Conservation (phyloP, 1,140 invertebrate genomes). For the Goniozus legneri region DNA sequence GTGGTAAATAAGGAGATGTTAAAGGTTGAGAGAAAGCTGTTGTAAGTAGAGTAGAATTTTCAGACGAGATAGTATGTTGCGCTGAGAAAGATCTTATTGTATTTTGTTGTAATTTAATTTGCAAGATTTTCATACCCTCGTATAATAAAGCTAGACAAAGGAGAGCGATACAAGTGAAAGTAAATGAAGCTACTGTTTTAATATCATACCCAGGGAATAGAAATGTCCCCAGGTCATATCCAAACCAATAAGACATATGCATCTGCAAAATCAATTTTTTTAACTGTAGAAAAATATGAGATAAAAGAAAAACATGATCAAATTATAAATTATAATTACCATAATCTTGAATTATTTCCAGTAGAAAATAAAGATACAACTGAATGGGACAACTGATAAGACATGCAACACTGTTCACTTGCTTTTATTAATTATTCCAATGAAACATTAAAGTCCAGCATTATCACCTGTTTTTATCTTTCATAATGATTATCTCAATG, state of each 20-base stretch:
- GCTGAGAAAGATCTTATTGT: constrained; percentile 12
- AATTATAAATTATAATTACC: too few relatives aligned
- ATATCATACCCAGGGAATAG: constrained; percentile 56
- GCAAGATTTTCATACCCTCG: constrained; percentile 57
- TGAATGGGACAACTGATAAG: not conserved
- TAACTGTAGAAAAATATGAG: too few relatives aligned
- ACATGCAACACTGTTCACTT: too few relatives aligned
- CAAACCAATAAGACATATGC: constrained; percentile 62
- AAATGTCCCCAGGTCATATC: constrained; percentile 55
- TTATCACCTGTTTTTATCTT: too few relatives aligned
- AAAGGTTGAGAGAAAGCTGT: constrained; percentile 28
- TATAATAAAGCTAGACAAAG: constrained; percentile 55
- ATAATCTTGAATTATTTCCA: too few relatives aligned
- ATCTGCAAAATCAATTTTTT: constrained; percentile 39
- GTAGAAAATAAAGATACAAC: constrained; percentile 1
- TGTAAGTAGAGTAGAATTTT: constrained; percentile 41
- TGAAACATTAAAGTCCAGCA: too few relatives aligned
- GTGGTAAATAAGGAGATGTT: constrained; percentile 7
- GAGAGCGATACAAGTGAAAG: constrained; percentile 56
- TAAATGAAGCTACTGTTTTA: constrained; percentile 46
- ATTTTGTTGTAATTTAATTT: constrained; percentile 33
- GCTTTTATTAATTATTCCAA: too few relatives aligned
- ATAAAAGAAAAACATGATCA: too few relatives aligned
- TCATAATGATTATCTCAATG: too few relatives aligned
- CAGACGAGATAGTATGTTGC: constrained; percentile 21